These are phyloP conservation scores for Glaucopsyche alexis DNA, from an alignment of 2,888 invertebrate genomes.

Conservation along the genomic window DNA sequence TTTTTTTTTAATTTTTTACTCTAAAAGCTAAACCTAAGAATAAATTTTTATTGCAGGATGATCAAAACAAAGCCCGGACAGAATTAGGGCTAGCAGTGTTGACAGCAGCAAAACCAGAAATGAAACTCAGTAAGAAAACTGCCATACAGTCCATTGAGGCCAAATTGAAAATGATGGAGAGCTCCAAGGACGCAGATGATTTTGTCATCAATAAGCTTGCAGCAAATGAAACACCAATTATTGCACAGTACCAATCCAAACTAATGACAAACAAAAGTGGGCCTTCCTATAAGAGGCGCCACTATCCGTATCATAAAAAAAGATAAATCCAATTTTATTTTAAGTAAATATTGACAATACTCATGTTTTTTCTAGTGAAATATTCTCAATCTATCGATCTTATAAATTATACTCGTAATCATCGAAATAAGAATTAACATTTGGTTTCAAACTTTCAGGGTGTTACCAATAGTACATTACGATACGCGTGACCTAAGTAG, in stretches of 20 bases:
- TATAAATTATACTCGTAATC: background rate
- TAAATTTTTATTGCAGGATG: constrained; percentile 77
- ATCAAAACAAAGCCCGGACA: constrained; percentile 86
- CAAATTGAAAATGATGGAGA: constrained; percentile 90
- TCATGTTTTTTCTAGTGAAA: background rate
- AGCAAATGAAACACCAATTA: constrained; percentile 82
- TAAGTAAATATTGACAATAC: background rate
- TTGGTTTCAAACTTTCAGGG: background rate
- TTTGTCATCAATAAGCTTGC: constrained; percentile 87
- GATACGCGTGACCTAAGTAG: too few species aligned
- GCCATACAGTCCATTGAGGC: constrained; percentile 94
- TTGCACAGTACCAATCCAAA: constrained; percentile 84
- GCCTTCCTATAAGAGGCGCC: constrained; percentile 63
- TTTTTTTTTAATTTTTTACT: background rate
- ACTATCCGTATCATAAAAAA: constrained; percentile 75
- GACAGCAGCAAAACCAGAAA: constrained; percentile 82
- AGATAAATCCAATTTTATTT: constrained; percentile 49
- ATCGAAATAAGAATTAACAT: background rate
- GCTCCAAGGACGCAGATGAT: constrained; percentile 83
- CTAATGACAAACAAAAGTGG: constrained; percentile 61
- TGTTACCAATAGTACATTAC: too few species aligned
- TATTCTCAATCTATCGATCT: background rate
- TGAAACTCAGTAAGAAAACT: constrained; percentile 86
- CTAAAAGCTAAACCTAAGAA: background rate
- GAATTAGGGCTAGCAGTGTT: constrained; percentile 88